Base-by-base conservation (phyloP, 2,888 invertebrate genomes). In the Drosophila aldrichi region DNA sequence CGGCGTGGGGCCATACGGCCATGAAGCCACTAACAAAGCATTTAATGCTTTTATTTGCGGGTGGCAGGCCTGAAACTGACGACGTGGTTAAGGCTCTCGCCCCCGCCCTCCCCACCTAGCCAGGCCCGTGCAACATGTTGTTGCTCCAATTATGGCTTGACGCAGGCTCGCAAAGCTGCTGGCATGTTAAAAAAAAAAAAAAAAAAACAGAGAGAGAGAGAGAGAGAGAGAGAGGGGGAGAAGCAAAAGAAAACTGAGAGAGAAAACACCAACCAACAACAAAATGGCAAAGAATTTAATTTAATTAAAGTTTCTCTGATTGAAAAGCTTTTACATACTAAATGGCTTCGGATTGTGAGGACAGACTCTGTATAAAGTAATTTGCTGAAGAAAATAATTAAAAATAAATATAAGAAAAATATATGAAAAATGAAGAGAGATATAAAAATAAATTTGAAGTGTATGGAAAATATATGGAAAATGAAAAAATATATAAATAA, bases 1-100 rank as follows among this genome's bases (percentile, higher is more conserved):
- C 1, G 38, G 25, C 54, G 59, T 56, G 41, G 38, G 49, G 18
- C 36, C 16, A 38, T 25, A n/a, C 38, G 54, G 57, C 63, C 58
- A 64, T 67, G 75, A 64, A 57, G 63, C 63, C 78, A 68, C 74
- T 74, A 88, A 79, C 89, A 87, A 87, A 85, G 74, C 88, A 81
- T 89, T 85, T 79, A 84, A 89, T 87, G 88, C 81, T 89, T 87
- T 87, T 87, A 83, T 88, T 83, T 88, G 82, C 77, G 89, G 82
- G 89, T 73, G 79, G 79, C 82, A 87, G 76, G 80, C 84, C 87
- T 74, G 76, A 70, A 89, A 78, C 65, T 80, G 82, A 74, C 81
- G 67, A 66, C 74, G 49, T 51, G 46, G 62, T 56, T n/a, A 74
- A 74, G 64, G 60, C 32, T 68, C 40, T 29, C 29, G 25, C 16